phyloP scores from a whole-genome alignment of 2,888 invertebrate genomes.

The Oligia fasciuncula region DNA sequence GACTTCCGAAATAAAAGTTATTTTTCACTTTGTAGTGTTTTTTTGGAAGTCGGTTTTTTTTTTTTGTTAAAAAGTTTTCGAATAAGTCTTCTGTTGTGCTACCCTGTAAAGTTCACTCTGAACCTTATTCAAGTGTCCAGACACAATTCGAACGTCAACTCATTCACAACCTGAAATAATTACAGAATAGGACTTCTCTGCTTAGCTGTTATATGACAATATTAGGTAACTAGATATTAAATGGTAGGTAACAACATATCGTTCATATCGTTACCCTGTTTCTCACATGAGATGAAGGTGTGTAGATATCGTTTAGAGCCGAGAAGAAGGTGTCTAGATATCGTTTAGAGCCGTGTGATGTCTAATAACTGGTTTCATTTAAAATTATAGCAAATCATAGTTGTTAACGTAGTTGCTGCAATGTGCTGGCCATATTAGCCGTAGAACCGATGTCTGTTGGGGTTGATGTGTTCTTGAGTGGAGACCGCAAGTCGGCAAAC shows the following conservation, averaged over 20 bases:
- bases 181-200: constrained; percentile 17
- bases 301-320: constrained; percentile 26
- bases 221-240: constrained; percentile 12
- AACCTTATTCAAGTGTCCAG: not conserved
- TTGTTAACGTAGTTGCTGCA: not conserved
- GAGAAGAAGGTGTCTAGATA: constrained; percentile 27
- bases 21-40: too few species aligned
- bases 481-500: not conserved
- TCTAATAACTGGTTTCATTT: constrained; percentile 17
- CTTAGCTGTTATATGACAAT: not conserved
- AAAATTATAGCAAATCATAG: constrained; percentile 39
- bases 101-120: too few species aligned
- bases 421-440: not conserved
- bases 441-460: not conserved
- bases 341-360: constrained; percentile 15
- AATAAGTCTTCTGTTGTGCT: not conserved
- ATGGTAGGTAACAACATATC: constrained; percentile 27
- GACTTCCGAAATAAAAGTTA: too few species aligned
- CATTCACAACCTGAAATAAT: not conserved
- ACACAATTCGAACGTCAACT: not conserved
- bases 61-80: too few species aligned
- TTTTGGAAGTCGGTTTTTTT: too few species aligned
- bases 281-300: constrained; percentile 11
- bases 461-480: not conserved
- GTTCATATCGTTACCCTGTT: constrained; percentile 22